These are phyloP conservation scores for Tenodera sinensis DNA, from an alignment of 2,888 invertebrate genomes.

Conservation along the genomic window DNA sequence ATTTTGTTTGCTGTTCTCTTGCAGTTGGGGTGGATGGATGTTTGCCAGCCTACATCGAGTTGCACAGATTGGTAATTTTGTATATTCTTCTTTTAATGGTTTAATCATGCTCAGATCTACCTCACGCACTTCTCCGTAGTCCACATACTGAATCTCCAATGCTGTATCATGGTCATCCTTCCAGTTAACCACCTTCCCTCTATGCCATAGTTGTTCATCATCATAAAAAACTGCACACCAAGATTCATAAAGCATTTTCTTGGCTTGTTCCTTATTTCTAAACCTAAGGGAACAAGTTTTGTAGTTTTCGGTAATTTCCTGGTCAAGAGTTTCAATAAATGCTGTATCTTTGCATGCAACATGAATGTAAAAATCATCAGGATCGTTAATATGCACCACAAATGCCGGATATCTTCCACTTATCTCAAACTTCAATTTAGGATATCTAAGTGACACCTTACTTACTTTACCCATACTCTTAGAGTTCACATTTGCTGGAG, in stretches of 20 bases:
- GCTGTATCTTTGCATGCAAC: neutral
- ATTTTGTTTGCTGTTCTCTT: neutral
- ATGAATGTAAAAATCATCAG: conserved; percentile 18
- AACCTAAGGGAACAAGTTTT: neutral
- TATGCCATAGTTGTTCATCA: conserved; percentile 8
- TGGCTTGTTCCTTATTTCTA: neutral
- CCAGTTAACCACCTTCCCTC: conserved; percentile 19
- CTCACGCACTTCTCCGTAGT: conserved; percentile 18
- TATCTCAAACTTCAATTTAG: neutral
- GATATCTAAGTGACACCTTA: neutral
- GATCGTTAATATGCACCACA: neutral
- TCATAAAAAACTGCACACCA: neutral
- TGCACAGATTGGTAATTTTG: conserved; percentile 7
- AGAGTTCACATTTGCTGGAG: neutral
- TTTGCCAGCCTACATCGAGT: conserved; percentile 8
- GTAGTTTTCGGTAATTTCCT: neutral
- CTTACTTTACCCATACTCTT: neutral
- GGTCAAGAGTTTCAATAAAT: neutral
- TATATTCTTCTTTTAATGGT: neutral
- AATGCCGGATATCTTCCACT: neutral
- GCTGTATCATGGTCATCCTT: neutral
- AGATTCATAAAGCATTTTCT: neutral
- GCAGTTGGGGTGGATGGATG: neutral
- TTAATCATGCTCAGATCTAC: neutral
- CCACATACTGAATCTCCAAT: conserved; percentile 5